These are phyloP conservation scores for Siderastrea radians DNA, from an alignment of 92 coral and sea anemone genomes.

Conservation along the genomic window DNA sequence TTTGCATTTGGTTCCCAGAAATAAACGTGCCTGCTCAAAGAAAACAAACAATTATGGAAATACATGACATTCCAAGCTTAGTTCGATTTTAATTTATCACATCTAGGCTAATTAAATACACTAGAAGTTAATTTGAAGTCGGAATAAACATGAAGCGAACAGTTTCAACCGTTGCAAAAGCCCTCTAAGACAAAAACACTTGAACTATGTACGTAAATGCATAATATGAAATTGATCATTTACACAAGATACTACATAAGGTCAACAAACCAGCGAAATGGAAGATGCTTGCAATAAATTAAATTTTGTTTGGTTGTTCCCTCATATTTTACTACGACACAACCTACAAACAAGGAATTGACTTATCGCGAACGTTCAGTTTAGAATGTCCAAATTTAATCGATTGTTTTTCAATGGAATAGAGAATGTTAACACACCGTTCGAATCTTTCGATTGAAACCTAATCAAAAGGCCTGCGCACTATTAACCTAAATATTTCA, in stretches of 20 bases:
- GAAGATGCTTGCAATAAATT: background rate
- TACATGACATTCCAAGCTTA: background rate
- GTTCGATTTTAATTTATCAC: background rate
- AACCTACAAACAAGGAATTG: background rate
- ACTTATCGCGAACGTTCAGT: background rate
- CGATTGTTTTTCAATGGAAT: background rate
- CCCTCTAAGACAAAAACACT: background rate
- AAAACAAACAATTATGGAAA: background rate
- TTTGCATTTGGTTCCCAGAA: background rate
- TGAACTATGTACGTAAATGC: background rate
- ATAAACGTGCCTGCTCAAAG: background rate
- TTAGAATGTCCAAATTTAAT: background rate
- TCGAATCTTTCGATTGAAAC: background rate
- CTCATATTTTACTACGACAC: background rate
- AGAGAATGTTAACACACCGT: background rate
- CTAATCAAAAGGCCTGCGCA: background rate
- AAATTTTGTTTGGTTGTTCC: background rate
- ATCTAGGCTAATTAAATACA: background rate
- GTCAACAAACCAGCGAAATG: conserved; percentile 25
- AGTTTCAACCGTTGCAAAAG: background rate
- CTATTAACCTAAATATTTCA: background rate
- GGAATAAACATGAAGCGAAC: background rate
- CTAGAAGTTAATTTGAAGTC: too few relatives aligned
- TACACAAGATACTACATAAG: background rate
- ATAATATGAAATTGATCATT: background rate